Evolutionary conservation across 1,140 invertebrate genomes (phyloP), one percentile per base, ranked within the genome.

Genomic region (Popillia japonica): DNA sequence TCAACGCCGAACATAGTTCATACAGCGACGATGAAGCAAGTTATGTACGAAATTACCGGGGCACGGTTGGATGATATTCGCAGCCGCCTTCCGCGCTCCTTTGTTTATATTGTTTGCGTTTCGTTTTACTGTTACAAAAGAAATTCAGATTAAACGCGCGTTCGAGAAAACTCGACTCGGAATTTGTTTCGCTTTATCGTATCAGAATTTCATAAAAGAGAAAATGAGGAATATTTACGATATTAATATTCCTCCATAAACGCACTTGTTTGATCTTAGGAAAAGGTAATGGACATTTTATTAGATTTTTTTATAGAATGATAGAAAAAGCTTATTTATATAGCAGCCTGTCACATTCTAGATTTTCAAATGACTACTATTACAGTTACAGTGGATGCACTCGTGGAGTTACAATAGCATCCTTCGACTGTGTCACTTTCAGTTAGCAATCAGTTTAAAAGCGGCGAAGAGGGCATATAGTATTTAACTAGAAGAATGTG

Each of bases 71-170:
- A 68, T 27, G 61, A 68, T 68, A 27, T 68, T 68, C 61, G 61
- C 61, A 68, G 61, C 20, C 61, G 61, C 61, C 61, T 27, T 68
- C 22, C 20, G 61, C 61, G 22, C 22, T 68, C 22, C 11, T 68
- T 68, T 68, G 61, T 68, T 68, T 68, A 68, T 68, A 68, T 68
- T 68, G 61, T 68, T 68, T 22, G 61, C 61, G 61, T 68, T 68
- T 68, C 27, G 27, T 68, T 68, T 68, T 68, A 34, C 61, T 34
- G 61, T 68, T 68, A 68, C 22, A 34, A 68, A 68, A 27, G 22
- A 68, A 68, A 68, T 27, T 68, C 22, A 27, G 22, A 68, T 27
- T 68, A 68, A 34, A 22, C 48, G 48, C 61, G 22, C 61, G 22
- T 68, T 68, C 20, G 2, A 68, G 61, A 68, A 34, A 68, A 68